phyloP scores from a whole-genome alignment of 1,140 invertebrate species.

The Saxidomus purpurata region DNA sequence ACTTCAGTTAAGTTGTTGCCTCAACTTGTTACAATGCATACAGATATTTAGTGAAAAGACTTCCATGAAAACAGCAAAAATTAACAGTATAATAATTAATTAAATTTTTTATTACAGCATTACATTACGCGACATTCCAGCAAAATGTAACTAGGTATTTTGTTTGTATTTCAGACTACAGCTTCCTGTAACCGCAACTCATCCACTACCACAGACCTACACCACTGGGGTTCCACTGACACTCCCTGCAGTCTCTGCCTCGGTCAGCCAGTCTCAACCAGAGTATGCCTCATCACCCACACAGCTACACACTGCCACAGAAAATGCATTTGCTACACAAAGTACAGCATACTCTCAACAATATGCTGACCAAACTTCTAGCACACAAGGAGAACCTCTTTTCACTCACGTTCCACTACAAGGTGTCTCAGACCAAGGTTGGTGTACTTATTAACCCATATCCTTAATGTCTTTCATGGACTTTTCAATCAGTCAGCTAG shows the following conservation, averaged over 20 bases:
- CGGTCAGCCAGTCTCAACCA: neutral
- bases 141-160: neutral
- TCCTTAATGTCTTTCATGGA: no score
- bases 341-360: constrained; percentile 30
- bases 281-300: neutral
- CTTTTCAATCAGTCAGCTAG: no score
- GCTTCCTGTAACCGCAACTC: constrained; percentile 12
- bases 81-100: no score
- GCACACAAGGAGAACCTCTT: constrained; percentile 25
- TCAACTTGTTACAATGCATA: no score
- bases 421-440: constrained; percentile 30
- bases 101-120: no score
- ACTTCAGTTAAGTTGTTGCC: no score
- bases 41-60: no score
- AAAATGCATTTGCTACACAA: constrained; percentile 40
- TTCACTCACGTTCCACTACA: constrained; percentile 41
- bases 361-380: neutral
- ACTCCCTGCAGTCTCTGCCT: constrained; percentile 11
- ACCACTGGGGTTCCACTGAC: constrained; percentile 11
- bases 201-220: constrained; percentile 3
- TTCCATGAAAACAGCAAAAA: no score
- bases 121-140: no score
- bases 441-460: neutral
- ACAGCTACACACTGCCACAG: constrained; percentile 2
- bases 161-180: constrained; percentile 43